phyloP scores from a whole-genome alignment of 2,888 invertebrate species.

The Melinaea marsaeus region DNA sequence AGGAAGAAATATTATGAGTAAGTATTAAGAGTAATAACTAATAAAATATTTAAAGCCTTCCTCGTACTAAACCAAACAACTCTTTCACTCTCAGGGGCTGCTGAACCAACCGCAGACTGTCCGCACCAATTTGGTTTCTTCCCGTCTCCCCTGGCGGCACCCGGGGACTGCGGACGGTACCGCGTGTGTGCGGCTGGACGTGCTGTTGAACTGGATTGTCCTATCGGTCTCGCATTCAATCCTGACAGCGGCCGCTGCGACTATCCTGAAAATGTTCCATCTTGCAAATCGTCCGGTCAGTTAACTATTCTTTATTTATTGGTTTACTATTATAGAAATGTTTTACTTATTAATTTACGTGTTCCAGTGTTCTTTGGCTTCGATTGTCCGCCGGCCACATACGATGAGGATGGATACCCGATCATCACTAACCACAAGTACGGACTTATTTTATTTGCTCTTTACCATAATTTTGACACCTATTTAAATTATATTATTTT shows the following conservation, averaged over 20 bases:
- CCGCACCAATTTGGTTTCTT: slow-evolving; percentile 89
- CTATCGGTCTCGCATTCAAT: slow-evolving; percentile 87
- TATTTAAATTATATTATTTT: neutral
- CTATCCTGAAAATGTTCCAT: slow-evolving; percentile 88
- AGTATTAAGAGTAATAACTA: slow-evolving; percentile 10
- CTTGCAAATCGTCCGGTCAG: slow-evolving; percentile 79
- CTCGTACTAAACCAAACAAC: neutral
- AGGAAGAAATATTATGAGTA: slow-evolving; percentile 70
- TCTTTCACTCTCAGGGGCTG: slow-evolving; percentile 70
- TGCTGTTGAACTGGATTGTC: slow-evolving; percentile 80
- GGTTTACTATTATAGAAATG: neutral
- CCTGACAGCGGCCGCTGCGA: slow-evolving; percentile 83
- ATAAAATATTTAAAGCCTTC: no score
- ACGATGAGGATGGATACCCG: slow-evolving; percentile 40
- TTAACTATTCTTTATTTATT: neutral
- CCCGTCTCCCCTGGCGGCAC: slow-evolving; percentile 48
- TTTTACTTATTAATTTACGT: neutral
- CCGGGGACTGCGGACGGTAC: slow-evolving; percentile 83
- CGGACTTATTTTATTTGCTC: slow-evolving; percentile 14
- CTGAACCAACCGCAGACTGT: slow-evolving; percentile 82
- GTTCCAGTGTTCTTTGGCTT: slow-evolving; percentile 54
- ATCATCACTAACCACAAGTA: slow-evolving; percentile 50
- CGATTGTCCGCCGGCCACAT: slow-evolving; percentile 48
- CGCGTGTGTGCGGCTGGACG: slow-evolving; percentile 86
- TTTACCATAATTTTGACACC: no score